Conservation (phyloP, 2,797 vertebrate species). For the Eulemur mongoz region DNA sequence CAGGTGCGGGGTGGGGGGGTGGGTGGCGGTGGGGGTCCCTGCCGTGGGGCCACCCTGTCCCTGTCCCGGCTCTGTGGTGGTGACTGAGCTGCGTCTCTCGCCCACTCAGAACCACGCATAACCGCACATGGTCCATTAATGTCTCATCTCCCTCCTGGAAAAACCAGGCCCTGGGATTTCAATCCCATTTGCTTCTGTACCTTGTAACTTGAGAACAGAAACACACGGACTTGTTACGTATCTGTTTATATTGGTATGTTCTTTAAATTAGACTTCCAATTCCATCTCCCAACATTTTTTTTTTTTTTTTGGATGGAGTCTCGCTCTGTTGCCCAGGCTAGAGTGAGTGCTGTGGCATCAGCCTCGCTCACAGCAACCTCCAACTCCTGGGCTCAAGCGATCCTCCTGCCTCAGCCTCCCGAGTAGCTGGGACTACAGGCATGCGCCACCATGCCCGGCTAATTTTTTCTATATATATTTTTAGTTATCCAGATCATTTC, state of each 20-base stretch:
- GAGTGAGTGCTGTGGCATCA: no score
- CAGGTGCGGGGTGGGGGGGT: fast-evolving
- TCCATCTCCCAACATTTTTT: background rate
- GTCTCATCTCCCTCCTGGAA: background rate
- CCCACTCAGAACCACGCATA: background rate
- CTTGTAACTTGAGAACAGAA: background rate
- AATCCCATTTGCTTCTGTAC: background rate
- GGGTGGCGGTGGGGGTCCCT: background rate
- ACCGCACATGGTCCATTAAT: background rate
- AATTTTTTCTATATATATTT: no score
- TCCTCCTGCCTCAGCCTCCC: no score
- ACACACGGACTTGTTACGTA: background rate
- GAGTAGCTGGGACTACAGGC: no score
- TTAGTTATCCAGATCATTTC: fast-evolving
- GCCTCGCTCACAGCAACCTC: no score
- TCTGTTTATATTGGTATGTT: background rate
- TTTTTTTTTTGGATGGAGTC: background rate
- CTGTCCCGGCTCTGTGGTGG: background rate
- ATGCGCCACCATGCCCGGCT: no score
- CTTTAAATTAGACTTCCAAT: background rate
- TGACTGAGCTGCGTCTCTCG: background rate
- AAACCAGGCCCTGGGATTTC: background rate
- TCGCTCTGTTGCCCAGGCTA: no score
- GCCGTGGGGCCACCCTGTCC: fast-evolving
- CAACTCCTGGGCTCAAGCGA: no score